Conservation (phyloP, 1,140 invertebrate species). For the Aphelenchoides besseyi region DNA sequence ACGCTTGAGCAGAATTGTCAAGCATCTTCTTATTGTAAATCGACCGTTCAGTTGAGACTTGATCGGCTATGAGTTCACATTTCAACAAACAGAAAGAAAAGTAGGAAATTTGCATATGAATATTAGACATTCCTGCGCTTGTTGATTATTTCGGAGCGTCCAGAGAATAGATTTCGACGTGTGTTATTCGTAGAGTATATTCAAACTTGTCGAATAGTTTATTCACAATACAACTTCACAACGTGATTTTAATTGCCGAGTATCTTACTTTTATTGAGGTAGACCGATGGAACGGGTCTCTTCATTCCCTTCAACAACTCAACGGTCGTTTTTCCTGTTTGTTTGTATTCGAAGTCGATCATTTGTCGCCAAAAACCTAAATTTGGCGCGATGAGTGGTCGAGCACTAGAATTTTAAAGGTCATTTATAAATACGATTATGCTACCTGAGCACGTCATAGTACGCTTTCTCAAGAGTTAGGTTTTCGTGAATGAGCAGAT, state of each 20-base stretch:
- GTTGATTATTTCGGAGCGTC: too few relatives aligned
- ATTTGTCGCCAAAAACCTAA: constrained; percentile 82
- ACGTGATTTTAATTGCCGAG: too few relatives aligned
- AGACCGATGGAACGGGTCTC: constrained; percentile 34
- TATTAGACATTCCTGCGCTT: too few relatives aligned
- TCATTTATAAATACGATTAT: not conserved
- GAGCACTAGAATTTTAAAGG: constrained; percentile 62
- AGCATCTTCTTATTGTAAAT: too few relatives aligned
- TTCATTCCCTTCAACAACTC: constrained; percentile 50
- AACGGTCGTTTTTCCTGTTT: constrained; percentile 41
- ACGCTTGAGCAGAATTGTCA: too few relatives aligned
- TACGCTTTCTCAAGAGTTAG: constrained; percentile 76
- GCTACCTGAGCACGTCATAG: constrained; percentile 67
- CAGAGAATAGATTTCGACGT: too few relatives aligned
- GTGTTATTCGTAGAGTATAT: too few relatives aligned
- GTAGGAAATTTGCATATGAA: too few relatives aligned
- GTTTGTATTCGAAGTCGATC: constrained; percentile 71
- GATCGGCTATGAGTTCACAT: not conserved
- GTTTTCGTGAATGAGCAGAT: constrained; percentile 77
- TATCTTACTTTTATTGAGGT: constrained; percentile 23
- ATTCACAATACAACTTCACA: too few relatives aligned
- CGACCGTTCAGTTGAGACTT: too few relatives aligned
- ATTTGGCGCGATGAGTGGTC: constrained; percentile 80
- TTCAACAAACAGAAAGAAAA: not conserved
- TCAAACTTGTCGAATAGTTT: too few relatives aligned